Evolutionary conservation across 2,797 vertebrate species (phyloP).

Genomic region (Chloroceryle amazona): DNA sequence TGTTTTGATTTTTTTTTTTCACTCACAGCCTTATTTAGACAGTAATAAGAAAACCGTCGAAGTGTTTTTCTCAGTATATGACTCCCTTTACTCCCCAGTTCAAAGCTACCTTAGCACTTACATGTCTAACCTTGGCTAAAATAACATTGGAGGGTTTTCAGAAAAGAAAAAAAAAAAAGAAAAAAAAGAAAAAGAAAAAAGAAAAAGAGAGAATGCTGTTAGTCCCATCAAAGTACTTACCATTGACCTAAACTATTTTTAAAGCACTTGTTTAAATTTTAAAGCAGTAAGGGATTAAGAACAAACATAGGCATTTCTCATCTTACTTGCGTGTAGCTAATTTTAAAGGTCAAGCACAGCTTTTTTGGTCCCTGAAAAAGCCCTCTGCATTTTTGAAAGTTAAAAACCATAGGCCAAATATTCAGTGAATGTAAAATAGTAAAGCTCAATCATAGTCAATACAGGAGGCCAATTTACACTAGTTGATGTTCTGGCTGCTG

Average conservation of each 20-base stretch:
- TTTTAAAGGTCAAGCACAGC: constrained; percentile 40
- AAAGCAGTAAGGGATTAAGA: constrained; percentile 55
- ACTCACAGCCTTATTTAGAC: background rate
- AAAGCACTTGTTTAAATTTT: constrained; percentile 64
- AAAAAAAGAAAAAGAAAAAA: background rate
- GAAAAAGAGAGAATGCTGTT: background rate
- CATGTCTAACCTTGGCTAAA: background rate
- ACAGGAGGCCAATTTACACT: constrained; percentile 9
- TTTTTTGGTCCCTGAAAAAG: background rate
- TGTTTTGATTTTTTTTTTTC: background rate
- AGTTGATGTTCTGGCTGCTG: background rate
- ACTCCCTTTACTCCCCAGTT: background rate
- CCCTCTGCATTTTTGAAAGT: constrained; percentile 4
- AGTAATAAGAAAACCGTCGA: background rate
- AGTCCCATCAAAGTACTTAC: background rate
- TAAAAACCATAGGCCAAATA: background rate
- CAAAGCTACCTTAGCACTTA: background rate
- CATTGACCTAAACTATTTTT: constrained; percentile 45
- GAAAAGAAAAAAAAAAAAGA: background rate
- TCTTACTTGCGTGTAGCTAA: background rate
- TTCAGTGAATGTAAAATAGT: background rate
- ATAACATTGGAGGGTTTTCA: background rate
- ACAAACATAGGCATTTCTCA: constrained; percentile 21
- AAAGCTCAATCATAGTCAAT: background rate
- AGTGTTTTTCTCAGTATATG: background rate